Evolutionary conservation across 2,888 invertebrate species (phyloP).

Genomic region (Himalopsyche anomala): DNA sequence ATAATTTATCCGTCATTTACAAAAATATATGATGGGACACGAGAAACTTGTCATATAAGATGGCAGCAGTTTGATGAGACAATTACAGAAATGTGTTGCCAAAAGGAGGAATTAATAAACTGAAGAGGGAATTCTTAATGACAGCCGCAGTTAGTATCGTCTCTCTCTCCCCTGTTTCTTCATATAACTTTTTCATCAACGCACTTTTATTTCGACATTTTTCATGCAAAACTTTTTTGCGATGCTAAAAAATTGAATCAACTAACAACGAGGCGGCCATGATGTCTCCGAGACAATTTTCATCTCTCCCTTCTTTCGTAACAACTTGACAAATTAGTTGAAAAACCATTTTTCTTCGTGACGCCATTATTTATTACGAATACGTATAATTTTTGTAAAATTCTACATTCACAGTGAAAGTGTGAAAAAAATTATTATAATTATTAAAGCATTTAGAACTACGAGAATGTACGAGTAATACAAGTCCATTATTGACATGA

Average conservation of each 20-base stretch:
- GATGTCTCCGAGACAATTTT: constrained; percentile 47
- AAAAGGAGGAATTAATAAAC: constrained; percentile 62
- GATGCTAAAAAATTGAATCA: constrained; percentile 62
- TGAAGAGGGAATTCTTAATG: constrained; percentile 63
- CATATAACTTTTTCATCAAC: constrained; percentile 54
- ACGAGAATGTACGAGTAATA: too few relatives aligned
- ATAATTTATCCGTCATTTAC: too few relatives aligned
- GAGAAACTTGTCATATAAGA: too few relatives aligned
- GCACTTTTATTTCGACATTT: constrained; percentile 63
- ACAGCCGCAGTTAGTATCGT: constrained; percentile 59
- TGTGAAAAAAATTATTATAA: too few relatives aligned
- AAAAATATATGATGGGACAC: too few relatives aligned
- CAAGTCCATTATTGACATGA: too few relatives aligned
- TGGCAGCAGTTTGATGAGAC: background rate
- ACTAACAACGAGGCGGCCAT: constrained; percentile 56
- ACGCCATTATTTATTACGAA: constrained; percentile 2
- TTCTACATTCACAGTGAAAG: background rate
- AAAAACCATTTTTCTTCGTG: constrained; percentile 56
- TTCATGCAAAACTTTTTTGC: constrained; percentile 56
- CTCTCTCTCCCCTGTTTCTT: constrained; percentile 43
- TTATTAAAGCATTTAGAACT: too few relatives aligned
- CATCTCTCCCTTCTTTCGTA: constrained; percentile 45
- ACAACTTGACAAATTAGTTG: constrained; percentile 63
- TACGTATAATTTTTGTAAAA: background rate
- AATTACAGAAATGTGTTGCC: constrained; percentile 59